These are phyloP conservation scores for Cichlasoma orientale DNA, from an alignment of 2,797 vertebrate genomes.

Conservation along the genomic window DNA sequence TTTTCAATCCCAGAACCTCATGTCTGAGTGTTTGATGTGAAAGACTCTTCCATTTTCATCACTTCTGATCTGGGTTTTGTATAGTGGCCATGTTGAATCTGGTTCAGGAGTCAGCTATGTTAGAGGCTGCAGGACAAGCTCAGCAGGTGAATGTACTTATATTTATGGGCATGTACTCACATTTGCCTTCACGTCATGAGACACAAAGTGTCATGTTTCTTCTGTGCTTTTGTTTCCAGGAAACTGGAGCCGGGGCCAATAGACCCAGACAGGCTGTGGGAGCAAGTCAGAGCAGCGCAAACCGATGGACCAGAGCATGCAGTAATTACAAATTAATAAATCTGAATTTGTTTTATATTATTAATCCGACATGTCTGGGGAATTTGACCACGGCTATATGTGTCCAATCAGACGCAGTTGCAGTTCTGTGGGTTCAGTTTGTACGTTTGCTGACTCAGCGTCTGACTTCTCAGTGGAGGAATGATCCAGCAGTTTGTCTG, in stretches of 20 bases:
- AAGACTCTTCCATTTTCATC: background rate
- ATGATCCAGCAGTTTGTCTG: conserved; percentile 92
- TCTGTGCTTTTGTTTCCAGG: conserved; percentile 10
- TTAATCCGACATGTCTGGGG: background rate
- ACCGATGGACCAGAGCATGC: conserved; percentile 2
- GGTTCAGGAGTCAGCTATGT: conserved; percentile 89
- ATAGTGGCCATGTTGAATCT: conserved; percentile 92
- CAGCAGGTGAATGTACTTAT: conserved; percentile 70
- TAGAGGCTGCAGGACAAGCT: conserved; percentile 86
- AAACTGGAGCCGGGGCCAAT: background rate
- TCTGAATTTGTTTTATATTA: background rate
- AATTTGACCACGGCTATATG: background rate
- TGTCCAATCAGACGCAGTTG: background rate
- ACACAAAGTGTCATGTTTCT: background rate
- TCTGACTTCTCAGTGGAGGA: conserved; percentile 90
- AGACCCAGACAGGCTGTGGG: background rate
- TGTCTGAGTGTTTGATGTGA: background rate
- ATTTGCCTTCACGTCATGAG: background rate
- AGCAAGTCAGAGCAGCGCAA: background rate
- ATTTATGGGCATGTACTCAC: background rate
- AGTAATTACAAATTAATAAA: background rate
- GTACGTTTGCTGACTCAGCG: conserved; percentile 86
- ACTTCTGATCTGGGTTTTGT: background rate
- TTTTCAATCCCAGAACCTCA: background rate
- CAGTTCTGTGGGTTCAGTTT: conserved; percentile 42